Percentiles rank a stretch among this genome's conserved stretches.
phyloP scores from a whole-genome alignment of 2,888 invertebrate species.

The Eupithecia insigniata region DNA sequence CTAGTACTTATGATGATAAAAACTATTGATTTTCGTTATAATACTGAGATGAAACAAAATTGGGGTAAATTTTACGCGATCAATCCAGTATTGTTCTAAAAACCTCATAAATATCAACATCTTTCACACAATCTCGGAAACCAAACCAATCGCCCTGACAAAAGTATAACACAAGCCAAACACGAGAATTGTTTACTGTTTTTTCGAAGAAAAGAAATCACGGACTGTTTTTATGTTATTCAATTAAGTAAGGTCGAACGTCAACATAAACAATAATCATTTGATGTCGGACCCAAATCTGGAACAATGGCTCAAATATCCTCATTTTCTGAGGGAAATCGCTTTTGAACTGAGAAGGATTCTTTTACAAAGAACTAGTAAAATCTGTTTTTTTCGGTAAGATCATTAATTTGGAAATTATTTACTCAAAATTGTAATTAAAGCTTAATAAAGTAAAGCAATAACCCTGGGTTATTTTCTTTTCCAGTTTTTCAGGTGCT shows the following conservation, averaged over 20 bases:
- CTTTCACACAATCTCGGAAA: conserved; percentile 24
- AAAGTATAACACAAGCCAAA: conserved; percentile 34
- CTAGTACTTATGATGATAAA: too few species aligned
- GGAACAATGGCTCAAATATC: conserved; percentile 30
- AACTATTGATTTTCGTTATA: too few species aligned
- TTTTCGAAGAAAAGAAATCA: conserved; percentile 38
- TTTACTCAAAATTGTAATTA: neutral
- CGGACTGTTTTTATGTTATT: conserved; percentile 37
- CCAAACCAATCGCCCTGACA: conserved; percentile 33
- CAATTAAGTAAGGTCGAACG: conserved; percentile 34
- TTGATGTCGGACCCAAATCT: conserved; percentile 24
- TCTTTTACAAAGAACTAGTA: conserved; percentile 11
- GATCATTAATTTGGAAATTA: neutral
- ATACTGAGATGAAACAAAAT: too few species aligned
- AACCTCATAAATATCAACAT: conserved; percentile 15
- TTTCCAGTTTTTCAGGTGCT: conserved; percentile 51
- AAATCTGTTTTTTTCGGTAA: neutral
- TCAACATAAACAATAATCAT: conserved; percentile 39
- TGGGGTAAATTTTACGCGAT: too few species aligned
- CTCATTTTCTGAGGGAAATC: conserved; percentile 24
- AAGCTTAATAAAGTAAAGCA: conserved; percentile 33
- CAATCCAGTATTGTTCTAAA: neutral
- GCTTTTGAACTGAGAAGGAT: conserved; percentile 23
- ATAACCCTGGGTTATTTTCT: conserved; percentile 53
- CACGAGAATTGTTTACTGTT: conserved; percentile 29